Evolutionary conservation across 2,113 vertebrate genomes (phyloP).

Genomic region (Oncorhynchus keta): DNA sequence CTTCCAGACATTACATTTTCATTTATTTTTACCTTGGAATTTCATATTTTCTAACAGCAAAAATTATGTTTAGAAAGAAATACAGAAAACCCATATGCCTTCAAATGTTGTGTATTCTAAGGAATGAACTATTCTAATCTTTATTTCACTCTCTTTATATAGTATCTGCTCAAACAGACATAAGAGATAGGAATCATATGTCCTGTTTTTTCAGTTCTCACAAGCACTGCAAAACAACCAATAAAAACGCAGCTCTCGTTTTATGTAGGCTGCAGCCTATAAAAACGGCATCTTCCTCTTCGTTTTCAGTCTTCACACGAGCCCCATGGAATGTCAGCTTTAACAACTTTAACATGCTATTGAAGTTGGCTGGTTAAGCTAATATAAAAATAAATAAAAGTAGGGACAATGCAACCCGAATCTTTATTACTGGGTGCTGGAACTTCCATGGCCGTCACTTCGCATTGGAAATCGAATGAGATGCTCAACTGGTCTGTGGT

Average conservation of each 20-base stretch:
- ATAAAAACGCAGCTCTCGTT: slow-evolving; percentile 9
- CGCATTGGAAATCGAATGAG: slow-evolving; percentile 30
- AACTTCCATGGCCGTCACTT: slow-evolving; percentile 31
- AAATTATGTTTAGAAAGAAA: too few relatives aligned
- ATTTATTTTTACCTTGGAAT: too few relatives aligned
- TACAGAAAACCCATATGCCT: too few relatives aligned
- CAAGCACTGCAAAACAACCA: slow-evolving; percentile 5
- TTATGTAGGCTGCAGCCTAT: slow-evolving; percentile 16
- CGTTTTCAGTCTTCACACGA: background rate
- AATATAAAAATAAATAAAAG: background rate
- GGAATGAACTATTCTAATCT: too few relatives aligned
- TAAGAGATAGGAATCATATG: too few relatives aligned
- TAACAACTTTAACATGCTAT: background rate
- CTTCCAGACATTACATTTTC: too few relatives aligned
- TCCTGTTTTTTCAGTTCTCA: too few relatives aligned
- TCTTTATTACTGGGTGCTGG: slow-evolving; percentile 21
- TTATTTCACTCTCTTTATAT: too few relatives aligned
- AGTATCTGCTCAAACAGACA: too few relatives aligned
- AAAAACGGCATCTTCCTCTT: background rate
- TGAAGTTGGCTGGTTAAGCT: background rate
- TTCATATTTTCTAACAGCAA: too few relatives aligned
- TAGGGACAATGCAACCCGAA: slow-evolving; percentile 28
- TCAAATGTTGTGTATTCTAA: too few relatives aligned
- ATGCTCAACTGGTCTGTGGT: slow-evolving; percentile 37
- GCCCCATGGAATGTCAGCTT: too few relatives aligned